A percentile compares a stretch with the other conserved stretches of the same genome.
Conservation (phyloP, 1,140 invertebrate species). For the Hylyphantes graminicola region DNA sequence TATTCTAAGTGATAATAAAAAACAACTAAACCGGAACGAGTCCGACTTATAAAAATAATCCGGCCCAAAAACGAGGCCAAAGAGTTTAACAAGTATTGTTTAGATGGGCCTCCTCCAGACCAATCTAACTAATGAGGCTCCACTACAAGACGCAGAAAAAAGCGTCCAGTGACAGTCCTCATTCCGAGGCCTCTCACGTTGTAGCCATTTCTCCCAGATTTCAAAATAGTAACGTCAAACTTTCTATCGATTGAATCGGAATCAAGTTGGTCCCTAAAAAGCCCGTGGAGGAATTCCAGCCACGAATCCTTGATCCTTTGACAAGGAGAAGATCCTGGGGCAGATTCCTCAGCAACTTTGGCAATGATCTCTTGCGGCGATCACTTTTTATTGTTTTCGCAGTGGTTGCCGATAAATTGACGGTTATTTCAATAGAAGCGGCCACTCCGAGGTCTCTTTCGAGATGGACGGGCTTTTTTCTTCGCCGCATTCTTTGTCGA, state of each 20-base stretch:
- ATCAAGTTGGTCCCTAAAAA: slow-evolving; percentile 54
- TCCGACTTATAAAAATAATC: slow-evolving; percentile 33
- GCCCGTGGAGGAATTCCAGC: slow-evolving; percentile 41
- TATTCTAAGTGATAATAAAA: slow-evolving; percentile 48
- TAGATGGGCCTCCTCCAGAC: slow-evolving; percentile 3
- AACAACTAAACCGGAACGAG: slow-evolving; percentile 5
- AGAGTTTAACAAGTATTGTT: slow-evolving; percentile 22
- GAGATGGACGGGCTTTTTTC: slow-evolving; percentile 40
- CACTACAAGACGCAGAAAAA: background rate
- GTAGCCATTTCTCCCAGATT: slow-evolving; percentile 54
- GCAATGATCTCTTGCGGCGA: slow-evolving; percentile 35
- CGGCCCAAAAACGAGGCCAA: background rate
- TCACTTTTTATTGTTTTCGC: slow-evolving; percentile 52
- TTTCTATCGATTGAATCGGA: slow-evolving; percentile 54
- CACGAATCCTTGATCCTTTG: slow-evolving; percentile 59
- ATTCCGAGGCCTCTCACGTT: slow-evolving; percentile 53
- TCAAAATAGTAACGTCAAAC: slow-evolving; percentile 54
- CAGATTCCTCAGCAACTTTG: slow-evolving; percentile 43
- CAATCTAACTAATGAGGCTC: slow-evolving; percentile 44
- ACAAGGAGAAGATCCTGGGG: slow-evolving; percentile 42
- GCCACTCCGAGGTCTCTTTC: slow-evolving; percentile 30
- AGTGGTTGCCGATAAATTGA: slow-evolving; percentile 52
- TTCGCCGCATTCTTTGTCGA: slow-evolving; percentile 37
- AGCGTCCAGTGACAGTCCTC: slow-evolving; percentile 11
- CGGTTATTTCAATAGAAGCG: slow-evolving; percentile 55